Evolutionary conservation across 2,797 vertebrate genomes (phyloP).

Genomic region (Hydrocynus forskahlii): DNA sequence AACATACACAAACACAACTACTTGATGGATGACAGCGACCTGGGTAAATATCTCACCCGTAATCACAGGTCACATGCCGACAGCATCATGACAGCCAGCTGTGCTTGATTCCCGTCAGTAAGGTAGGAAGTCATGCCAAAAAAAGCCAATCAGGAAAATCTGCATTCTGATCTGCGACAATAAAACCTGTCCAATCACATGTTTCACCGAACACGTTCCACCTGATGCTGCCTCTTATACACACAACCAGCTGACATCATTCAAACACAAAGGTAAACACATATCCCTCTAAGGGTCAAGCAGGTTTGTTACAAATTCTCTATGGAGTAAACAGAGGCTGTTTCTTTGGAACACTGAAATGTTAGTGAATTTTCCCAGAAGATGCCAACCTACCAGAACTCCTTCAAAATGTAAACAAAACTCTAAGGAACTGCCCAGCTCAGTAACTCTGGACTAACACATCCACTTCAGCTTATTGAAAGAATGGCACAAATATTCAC

Average conservation of each 20-base stretch:
- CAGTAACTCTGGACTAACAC: not conserved
- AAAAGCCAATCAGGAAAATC: conserved; percentile 5
- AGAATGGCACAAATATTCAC: no score
- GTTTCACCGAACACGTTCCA: not conserved
- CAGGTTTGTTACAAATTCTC: not conserved
- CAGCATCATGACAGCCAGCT: not conserved
- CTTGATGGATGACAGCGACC: not conserved
- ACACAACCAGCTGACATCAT: not conserved
- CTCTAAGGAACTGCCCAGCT: not conserved
- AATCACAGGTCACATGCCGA: not conserved
- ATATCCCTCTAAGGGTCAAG: not conserved
- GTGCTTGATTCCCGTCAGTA: not conserved
- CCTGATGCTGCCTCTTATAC: not conserved
- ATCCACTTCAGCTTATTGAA: not conserved
- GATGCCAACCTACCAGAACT: no score
- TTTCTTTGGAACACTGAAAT: no score
- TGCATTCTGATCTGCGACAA: not conserved
- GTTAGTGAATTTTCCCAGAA: no score
- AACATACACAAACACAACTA: not conserved
- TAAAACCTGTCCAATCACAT: conserved; percentile 6
- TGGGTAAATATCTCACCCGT: not conserved
- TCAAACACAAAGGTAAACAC: not conserved
- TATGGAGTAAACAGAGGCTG: not conserved
- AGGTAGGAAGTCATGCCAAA: not conserved
- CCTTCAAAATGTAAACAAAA: no score